These are phyloP conservation scores for Caenorhabditis sp. DNA, from an alignment of 2,888 invertebrate species.

Conservation along the genomic window DNA sequence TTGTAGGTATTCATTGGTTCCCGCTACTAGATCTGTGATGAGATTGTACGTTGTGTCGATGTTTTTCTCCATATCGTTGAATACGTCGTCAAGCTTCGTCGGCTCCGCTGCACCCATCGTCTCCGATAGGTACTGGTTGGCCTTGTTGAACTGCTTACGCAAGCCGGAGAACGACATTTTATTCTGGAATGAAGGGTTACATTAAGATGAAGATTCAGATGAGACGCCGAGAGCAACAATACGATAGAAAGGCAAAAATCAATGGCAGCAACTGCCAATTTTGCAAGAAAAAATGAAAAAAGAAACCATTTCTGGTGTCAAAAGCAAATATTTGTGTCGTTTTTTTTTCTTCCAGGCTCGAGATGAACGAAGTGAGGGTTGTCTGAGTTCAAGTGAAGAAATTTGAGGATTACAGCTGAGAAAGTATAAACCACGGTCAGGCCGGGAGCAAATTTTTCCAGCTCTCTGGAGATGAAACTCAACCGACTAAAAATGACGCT, in stretches of 20 bases:
- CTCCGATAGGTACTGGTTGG: slow-evolving; percentile 99
- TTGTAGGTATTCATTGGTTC: slow-evolving; percentile 98
- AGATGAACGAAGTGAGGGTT: too few relatives aligned
- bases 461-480: too few relatives aligned
- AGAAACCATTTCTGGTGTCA: background rate
- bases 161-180: slow-evolving; percentile 96
- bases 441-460: too few relatives aligned
- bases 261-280: background rate
- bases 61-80: slow-evolving; percentile 99
- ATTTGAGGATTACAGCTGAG: too few relatives aligned
- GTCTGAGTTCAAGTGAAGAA: too few relatives aligned
- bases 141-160: slow-evolving; percentile 99
- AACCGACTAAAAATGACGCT: too few relatives aligned
- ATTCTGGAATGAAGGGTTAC: slow-evolving; percentile 11
- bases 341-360: background rate
- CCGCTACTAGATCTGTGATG: slow-evolving; percentile 95
- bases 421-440: too few relatives aligned
- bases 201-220: background rate
- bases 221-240: background rate
- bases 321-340: background rate
- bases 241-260: background rate
- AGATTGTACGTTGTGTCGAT: slow-evolving; percentile 97
- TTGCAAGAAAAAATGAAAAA: background rate
- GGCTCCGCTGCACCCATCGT: slow-evolving; percentile 99
- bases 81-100: slow-evolving; percentile 98